Base-by-base conservation (phyloP, 2,888 invertebrate genomes). In the Stomorhina lunata region DNA sequence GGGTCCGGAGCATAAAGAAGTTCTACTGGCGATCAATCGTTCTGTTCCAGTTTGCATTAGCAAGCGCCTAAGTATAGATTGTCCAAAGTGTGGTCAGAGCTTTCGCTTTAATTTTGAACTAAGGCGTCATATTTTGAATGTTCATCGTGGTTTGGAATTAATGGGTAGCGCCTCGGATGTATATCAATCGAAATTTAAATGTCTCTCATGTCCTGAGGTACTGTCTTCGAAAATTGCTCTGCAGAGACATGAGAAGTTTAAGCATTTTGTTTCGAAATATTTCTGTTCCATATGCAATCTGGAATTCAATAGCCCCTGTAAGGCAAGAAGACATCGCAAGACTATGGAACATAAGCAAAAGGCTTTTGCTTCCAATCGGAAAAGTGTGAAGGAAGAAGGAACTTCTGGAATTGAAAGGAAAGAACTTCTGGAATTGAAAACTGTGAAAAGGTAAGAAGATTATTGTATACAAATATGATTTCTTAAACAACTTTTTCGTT, bases 21-120 rank as follows among this genome's bases (percentile, higher is more conserved):
- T 95, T 0, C 93, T 95, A 0, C 92, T 94, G 2, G 95, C 94
- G 15, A 94, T 96, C 83, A 96, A 96, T 88, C 93, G 95, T 86
- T 96, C 96, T 0, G 95, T 96, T 87, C 96, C 96, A 1, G 95
- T 96, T 61, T 93, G 95, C 32, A 95, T 96, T 77, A 93, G 94
- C 83, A 95, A 95, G 87, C 93, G 94, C 79, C 92, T 92, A 1
- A 92, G 92, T 0, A 89, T 95, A 4, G 90, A 92, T 80, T 97
- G 97, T 88, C 91, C 90, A 1, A 93, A 93, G 20, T 98, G 97
- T 88, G 89, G 89, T 9, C 92, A 93, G 86, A 92, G 92, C 40
- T 97, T 97, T 88, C 93, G 94, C 15, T 95, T 95, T 87, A 97
- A 96, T 84, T 92, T 95, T 9, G 95, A 96, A 88, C 90, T 97